Evolutionary conservation across 2,797 vertebrate species (phyloP).

Genomic region (Gorsachius magnificus): DNA sequence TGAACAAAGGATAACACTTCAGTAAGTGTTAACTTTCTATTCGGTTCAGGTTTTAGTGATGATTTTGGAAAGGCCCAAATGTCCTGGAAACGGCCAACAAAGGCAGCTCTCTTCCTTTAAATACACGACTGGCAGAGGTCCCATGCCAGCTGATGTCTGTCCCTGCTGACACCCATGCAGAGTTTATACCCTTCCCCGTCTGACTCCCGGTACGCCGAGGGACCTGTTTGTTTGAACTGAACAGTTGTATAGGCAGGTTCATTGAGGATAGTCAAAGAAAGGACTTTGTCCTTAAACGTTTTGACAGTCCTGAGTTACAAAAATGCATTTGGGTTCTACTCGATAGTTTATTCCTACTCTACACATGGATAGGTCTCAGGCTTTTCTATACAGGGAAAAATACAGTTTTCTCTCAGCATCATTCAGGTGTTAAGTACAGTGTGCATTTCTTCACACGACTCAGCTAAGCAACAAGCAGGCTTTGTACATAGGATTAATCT

Average conservation of each 20-base stretch:
- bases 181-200: not conserved
- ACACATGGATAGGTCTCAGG: not conserved
- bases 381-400: not conserved
- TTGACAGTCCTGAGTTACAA: not conserved
- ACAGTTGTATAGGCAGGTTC: not conserved
- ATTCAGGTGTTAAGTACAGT: not conserved
- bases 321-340: not conserved
- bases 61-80: not conserved
- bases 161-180: not conserved
- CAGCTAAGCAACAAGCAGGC: not conserved
- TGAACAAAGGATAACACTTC: not conserved
- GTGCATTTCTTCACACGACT: fast-evolving
- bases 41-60: not conserved
- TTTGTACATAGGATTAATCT: not conserved
- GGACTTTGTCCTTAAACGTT: not conserved
- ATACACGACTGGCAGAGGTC: not conserved
- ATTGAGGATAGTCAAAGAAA: not conserved
- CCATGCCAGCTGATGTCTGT: not conserved
- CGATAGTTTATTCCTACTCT: not conserved
- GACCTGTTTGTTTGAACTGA: not conserved
- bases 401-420: not conserved
- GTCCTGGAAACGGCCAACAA: not conserved
- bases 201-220: not conserved
- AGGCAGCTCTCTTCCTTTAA: not conserved
- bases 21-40: not conserved